These are phyloP conservation scores for Drosophila neotestacea DNA, from an alignment of 2,888 invertebrate genomes.

Conservation along the genomic window DNA sequence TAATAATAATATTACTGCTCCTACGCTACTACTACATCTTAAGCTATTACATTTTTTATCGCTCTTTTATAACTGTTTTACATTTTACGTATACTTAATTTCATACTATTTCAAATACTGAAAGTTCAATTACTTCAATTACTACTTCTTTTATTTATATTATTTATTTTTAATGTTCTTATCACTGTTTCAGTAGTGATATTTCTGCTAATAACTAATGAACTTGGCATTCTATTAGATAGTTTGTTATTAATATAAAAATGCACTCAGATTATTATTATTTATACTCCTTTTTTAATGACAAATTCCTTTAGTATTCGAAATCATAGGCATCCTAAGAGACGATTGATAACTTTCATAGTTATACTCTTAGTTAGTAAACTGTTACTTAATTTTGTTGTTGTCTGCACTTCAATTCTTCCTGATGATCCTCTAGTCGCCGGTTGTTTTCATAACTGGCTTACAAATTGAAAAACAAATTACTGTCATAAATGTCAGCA, in stretches of 20 bases:
- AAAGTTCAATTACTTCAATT: not conserved
- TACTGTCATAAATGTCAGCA: constrained; percentile 79
- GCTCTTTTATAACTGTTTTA: no score
- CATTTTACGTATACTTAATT: no score
- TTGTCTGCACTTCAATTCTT: constrained; percentile 16
- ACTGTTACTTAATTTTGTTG: constrained; percentile 10
- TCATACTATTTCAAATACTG: no score
- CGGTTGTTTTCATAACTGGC: constrained; percentile 47
- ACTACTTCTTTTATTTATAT: not conserved
- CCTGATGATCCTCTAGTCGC: constrained; percentile 5
- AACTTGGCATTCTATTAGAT: no score
- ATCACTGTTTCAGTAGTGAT: not conserved
- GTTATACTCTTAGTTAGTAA: constrained; percentile 2
- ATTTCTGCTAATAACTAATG: no score
- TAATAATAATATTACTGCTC: no score
- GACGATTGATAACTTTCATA: constrained; percentile 10
- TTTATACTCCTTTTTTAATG: not conserved
- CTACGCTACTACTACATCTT: no score
- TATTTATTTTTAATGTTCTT: not conserved
- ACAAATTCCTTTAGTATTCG: not conserved
- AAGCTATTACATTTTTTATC: no score
- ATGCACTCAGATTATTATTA: not conserved
- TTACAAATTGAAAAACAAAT: constrained; percentile 78
- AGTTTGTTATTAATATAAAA: not conserved
- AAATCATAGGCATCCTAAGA: constrained; percentile 3